phyloP scores from a whole-genome alignment of 2,797 vertebrate genomes.

The Pseudomugil gertrudae region DNA sequence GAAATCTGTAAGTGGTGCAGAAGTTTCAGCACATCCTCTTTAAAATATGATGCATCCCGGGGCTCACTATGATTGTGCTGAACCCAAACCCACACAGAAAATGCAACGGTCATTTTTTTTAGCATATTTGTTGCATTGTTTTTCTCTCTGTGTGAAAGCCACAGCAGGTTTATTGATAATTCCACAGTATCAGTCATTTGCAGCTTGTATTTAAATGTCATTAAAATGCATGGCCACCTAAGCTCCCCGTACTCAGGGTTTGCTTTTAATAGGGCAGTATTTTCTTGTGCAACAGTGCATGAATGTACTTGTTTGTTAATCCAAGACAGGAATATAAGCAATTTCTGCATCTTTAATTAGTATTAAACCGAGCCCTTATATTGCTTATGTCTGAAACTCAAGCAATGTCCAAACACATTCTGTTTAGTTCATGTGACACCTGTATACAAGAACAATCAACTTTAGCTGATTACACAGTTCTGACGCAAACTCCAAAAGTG shows the following conservation, averaged over 20 bases:
- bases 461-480: background rate
- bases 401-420: background rate
- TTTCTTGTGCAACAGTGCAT: slow-evolving; percentile 2
- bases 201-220: slow-evolving; percentile 18
- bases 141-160: background rate
- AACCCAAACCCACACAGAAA: background rate
- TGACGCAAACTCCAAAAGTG: background rate
- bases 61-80: too few species aligned
- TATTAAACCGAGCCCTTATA: background rate
- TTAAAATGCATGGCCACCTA: slow-evolving; percentile 2
- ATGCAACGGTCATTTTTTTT: background rate
- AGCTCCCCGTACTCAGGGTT: slow-evolving; percentile 3
- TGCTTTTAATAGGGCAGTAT: slow-evolving; percentile 11
- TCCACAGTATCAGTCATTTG: slow-evolving; percentile 12
- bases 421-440: background rate
- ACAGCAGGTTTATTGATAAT: background rate
- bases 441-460: background rate
- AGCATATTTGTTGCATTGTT: background rate
- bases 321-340: slow-evolving; percentile 6
- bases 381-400: background rate
- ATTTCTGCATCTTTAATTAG: background rate
- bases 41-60: background rate
- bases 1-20: background rate
- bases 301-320: slow-evolving; percentile 10
- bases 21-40: background rate